Evolutionary conservation across 2,797 vertebrate species (phyloP), one percentile per base, ranked within the genome.

Genomic region (Natrix natrix): DNA sequence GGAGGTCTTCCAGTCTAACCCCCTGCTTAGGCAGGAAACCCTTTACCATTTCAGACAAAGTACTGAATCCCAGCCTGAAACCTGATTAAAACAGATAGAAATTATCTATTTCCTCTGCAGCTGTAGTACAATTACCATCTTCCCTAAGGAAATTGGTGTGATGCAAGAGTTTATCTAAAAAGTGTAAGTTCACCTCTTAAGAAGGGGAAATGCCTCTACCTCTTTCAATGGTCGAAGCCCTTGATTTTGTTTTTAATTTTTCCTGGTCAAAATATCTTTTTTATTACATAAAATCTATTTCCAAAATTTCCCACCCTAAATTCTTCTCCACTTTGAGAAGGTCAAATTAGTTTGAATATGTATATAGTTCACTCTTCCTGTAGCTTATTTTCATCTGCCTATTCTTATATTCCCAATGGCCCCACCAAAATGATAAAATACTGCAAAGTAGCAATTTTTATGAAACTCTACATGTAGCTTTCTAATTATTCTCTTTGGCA

Each of bases 271-370:
- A 28, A 43, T 24, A 83, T 43, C 55, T 48, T 91, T 55, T 86
- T 43, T 86, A 69, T 94, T 93, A 37, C 91, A 93, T 16, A 94
- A 20, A 37, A 92, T 37, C 92, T 90, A 94, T 95, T 93, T 69
- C 87, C 91, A 83, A 91, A 91, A 28, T 89, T 66, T 13, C 1
- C 59, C 24, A 26, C 28, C 55, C 37, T 48, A 83, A 83, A 59
- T 91, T 59, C 55, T 59, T 54, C 28, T 56, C 69, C 26, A 74
- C 48, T 3, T 26, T 59, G 13, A 24, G 16, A 48, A 43, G 59
- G 57, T 48, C 2, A 20, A 56, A 66, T 66, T 63, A 69, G 60
- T 52, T 78, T 43, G 69, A 78, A 78, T 78, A 78, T 20, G 32
- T 20, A 78, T 78, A 43, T 22, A 32, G 10, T 54, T 37, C 22